Conservation (phyloP, 2,797 vertebrate species). For the Liasis olivaceus region DNA sequence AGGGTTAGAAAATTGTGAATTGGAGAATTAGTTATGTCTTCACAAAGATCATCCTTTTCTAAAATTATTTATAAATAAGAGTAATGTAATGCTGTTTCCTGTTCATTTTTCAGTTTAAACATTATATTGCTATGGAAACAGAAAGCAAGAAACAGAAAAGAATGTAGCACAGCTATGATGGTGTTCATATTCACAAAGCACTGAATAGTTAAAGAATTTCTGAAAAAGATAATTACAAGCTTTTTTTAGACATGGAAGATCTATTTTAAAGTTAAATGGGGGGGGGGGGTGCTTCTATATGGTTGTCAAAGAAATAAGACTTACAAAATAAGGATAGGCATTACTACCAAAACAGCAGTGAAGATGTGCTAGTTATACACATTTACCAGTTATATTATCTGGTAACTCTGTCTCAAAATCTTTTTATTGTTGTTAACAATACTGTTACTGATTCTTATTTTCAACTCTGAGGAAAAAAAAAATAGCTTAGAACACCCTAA, state of each 20-base stretch:
- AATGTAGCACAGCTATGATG: neutral
- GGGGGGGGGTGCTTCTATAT: neutral
- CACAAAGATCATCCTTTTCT: neutral
- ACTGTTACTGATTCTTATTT: neutral
- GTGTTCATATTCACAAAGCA: neutral
- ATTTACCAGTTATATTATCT: neutral
- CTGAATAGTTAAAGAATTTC: neutral
- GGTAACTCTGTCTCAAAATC: neutral
- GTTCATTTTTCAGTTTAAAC: conserved; percentile 6
- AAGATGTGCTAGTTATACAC: neutral
- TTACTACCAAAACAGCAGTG: neutral
- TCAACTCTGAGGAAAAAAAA: neutral
- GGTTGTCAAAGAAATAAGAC: neutral
- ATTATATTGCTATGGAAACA: conserved; percentile 27
- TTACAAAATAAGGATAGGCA: neutral
- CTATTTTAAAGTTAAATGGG: neutral
- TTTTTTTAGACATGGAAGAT: conserved; percentile 13
- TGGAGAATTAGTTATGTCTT: neutral
- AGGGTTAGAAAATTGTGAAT: neutral
- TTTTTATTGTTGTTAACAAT: neutral
- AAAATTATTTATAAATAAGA: conserved; percentile 11
- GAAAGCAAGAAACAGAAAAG: conserved; percentile 12
- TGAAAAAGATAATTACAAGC: neutral
- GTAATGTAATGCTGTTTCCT: neutral
- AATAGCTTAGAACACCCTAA: neutral